Conservation (phyloP, 1,140 invertebrate species). For the Drosophila kikkawai region DNA sequence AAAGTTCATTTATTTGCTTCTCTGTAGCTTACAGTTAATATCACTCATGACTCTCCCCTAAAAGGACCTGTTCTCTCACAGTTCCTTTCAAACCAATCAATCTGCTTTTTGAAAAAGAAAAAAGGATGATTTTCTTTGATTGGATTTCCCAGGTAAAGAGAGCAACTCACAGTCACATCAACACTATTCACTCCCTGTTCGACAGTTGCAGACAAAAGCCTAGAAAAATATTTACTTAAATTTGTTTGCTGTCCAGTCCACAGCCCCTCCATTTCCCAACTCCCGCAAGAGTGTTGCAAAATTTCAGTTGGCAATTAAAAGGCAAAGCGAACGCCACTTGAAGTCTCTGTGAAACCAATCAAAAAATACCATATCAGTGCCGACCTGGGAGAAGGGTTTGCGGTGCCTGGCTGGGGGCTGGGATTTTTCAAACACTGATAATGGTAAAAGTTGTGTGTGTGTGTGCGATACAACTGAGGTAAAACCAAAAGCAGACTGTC, state of each 20-base stretch:
- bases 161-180: constrained; percentile 50
- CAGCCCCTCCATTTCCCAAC: not conserved
- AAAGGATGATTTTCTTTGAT: constrained; percentile 32
- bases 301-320: constrained; percentile 73
- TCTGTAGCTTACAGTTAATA: not conserved
- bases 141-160: constrained; percentile 30
- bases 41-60: not conserved
- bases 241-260: constrained; percentile 32
- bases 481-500: constrained; percentile 53
- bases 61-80: not conserved
- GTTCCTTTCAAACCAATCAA: constrained; percentile 23
- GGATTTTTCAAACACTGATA: constrained; percentile 52
- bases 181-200: constrained; percentile 36
- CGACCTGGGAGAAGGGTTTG: constrained; percentile 21
- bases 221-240: constrained; percentile 68
- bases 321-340: constrained; percentile 55
- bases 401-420: not conserved
- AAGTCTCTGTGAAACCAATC: constrained; percentile 72
- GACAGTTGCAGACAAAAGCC: constrained; percentile 56
- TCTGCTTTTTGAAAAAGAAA: constrained; percentile 12
- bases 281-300: constrained; percentile 31
- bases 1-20: not conserved
- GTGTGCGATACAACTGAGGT: constrained; percentile 23
- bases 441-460: constrained; percentile 54
- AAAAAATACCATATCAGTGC: constrained; percentile 75